Base-by-base conservation (phyloP, 2,113 vertebrate species). In the Amblyopsis rosae region DNA sequence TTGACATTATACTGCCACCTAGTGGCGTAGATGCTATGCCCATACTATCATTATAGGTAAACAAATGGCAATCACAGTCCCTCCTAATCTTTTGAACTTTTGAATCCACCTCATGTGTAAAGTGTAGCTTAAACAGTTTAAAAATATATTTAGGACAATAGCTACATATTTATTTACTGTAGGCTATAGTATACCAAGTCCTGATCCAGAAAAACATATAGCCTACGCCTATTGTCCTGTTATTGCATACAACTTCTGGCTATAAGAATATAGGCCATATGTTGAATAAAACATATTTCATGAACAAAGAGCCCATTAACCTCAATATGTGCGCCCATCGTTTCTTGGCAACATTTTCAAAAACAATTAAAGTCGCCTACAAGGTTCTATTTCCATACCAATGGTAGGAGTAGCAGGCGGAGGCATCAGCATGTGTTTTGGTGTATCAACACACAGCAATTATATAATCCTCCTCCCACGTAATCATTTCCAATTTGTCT, bases 381-480 rank as follows among this genome's bases (percentile, higher is more conserved):
- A 50, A 56, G 54, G 3, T 17, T n/a, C 78, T 84, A 81, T 87
- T 80, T 72, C 71, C 75, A 77, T 0, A 9, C 41, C 32, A 41
- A 9, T n/a, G 9, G 85, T 88, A 73, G 84, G 88, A 81, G 81
- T 41, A 59, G 82, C 70, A 75, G 84, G 85, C 2, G 41, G 67
- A 75, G 70, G 3, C 13, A 62, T 69, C 65, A 86, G 75, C 75
- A 82, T 85, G 49, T 77, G 78, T 80, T 86, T 86, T 75, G 61
- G 45, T 81, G 79, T 70, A 83, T 82, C 82, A 51, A 70, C 65
- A 62, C 62, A 41, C 69, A 49, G 64, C 63, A 82, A 84, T 84
- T 87, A 86, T 75, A 54, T 65, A 83, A 64, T 59, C 71, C 69
- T 59, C 85, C 85, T 67, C 79, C 78, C 41, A 70, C 59, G 47